Conservation (phyloP, 64 coral and sea anemone species). For the Anthopleura sola region DNA sequence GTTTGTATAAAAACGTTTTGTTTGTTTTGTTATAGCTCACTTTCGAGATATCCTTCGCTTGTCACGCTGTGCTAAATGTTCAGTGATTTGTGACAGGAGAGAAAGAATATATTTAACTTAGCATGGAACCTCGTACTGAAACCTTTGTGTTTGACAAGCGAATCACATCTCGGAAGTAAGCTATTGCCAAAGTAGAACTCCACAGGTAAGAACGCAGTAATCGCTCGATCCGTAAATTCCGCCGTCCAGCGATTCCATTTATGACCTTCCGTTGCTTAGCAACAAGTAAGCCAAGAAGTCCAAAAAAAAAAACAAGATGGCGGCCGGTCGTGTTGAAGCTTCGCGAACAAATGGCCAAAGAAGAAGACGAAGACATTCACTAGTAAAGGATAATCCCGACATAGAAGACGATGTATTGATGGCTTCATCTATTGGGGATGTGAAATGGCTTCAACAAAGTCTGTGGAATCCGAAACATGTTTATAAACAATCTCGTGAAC, state of each 20-base stretch:
- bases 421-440: conserved; percentile 89
- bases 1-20: too few relatives aligned
- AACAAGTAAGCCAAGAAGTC: not conserved
- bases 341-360: conserved; percentile 22
- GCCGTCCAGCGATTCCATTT: not conserved
- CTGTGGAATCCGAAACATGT: conserved; percentile 68
- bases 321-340: not conserved
- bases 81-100: too few relatives aligned
- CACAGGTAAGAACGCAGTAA: too few relatives aligned
- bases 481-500: conserved; percentile 71
- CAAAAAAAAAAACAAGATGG: conserved; percentile 5
- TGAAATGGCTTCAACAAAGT: conserved; percentile 84
- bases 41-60: too few relatives aligned
- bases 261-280: not conserved
- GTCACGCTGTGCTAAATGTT: too few relatives aligned
- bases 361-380: conserved; percentile 70
- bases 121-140: too few relatives aligned
- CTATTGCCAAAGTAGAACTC: too few relatives aligned
- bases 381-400: conserved; percentile 56
- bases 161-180: too few relatives aligned
- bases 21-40: too few relatives aligned
- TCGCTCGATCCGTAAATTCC: conserved; percentile 4
- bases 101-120: too few relatives aligned
- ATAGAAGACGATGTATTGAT: conserved; percentile 90
- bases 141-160: too few relatives aligned